Evolutionary conservation across 2,113 vertebrate genomes (phyloP).

Genomic region (Gallinago jamesoni): DNA sequence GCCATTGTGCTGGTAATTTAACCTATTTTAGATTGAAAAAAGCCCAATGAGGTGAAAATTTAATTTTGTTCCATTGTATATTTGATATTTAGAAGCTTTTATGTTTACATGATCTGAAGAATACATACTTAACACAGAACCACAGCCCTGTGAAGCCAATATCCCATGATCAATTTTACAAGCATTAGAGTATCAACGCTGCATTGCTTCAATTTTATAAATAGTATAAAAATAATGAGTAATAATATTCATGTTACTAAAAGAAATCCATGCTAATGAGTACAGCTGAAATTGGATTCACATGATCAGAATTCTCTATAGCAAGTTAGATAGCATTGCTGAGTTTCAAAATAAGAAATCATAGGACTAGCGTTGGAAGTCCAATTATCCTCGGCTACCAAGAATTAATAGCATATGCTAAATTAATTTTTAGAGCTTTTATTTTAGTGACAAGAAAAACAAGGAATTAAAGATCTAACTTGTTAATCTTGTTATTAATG

Average conservation of each 20-base stretch:
- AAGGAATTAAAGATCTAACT: not conserved
- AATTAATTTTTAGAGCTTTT: not conserved
- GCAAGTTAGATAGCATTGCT: not conserved
- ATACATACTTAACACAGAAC: not conserved
- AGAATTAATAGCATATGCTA: not conserved
- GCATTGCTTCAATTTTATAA: slow-evolving; percentile 12
- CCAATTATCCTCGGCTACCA: not conserved
- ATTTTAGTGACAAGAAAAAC: not conserved
- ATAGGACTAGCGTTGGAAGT: not conserved
- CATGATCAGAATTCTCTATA: slow-evolving; percentile 6
- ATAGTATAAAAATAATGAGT: slow-evolving; percentile 28
- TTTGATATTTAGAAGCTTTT: not conserved
- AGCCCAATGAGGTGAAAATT: not conserved
- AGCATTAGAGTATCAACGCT: not conserved
- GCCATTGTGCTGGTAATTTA: not conserved
- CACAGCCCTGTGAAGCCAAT: not conserved
- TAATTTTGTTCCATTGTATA: not conserved
- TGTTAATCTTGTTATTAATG: not conserved
- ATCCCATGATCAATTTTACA: not conserved
- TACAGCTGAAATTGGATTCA: slow-evolving; percentile 42
- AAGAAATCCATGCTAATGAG: slow-evolving; percentile 42
- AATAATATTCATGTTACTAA: slow-evolving; percentile 21
- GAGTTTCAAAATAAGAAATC: not conserved
- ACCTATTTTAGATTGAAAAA: not conserved
- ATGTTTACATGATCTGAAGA: not conserved